Conservation (phyloP, 2,113 vertebrate species). For the Terrapene triunguis region DNA sequence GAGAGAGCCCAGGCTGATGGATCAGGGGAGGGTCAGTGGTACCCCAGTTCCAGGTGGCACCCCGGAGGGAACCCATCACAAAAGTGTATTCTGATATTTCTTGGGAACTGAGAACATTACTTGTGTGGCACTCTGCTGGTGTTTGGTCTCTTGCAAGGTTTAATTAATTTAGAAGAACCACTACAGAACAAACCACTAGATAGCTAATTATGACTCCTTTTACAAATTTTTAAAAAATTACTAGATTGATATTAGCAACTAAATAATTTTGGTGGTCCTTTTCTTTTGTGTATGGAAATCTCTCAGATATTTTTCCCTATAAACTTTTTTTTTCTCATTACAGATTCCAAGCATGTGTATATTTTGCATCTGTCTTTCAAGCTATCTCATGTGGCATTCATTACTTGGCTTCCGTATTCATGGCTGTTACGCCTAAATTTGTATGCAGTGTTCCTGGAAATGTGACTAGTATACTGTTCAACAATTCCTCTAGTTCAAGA, state of each 20-base stretch:
- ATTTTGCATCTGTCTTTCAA: slow-evolving; percentile 92
- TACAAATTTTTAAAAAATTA: background rate
- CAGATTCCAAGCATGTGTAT: slow-evolving; percentile 93
- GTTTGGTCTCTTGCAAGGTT: background rate
- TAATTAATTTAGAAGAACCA: background rate
- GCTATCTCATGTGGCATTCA: slow-evolving; percentile 92
- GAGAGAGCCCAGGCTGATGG: too few species aligned
- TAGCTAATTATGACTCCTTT: background rate
- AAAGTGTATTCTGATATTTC: background rate
- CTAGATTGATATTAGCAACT: background rate
- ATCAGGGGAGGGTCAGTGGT: too few species aligned
- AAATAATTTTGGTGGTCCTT: background rate
- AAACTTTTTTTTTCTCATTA: background rate
- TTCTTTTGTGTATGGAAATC: background rate
- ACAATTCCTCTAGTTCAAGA: slow-evolving; percentile 79
- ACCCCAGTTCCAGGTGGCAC: too few species aligned
- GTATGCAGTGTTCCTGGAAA: slow-evolving; percentile 84
- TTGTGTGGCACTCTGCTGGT: background rate
- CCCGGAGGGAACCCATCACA: too few species aligned
- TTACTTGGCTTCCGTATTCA: slow-evolving; percentile 93
- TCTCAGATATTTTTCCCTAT: slow-evolving; percentile 5
- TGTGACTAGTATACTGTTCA: slow-evolving; percentile 83
- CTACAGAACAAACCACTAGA: background rate
- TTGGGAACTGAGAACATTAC: background rate
- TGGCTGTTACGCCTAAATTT: slow-evolving; percentile 89